Evolutionary conservation across 2,888 invertebrate genomes (phyloP).

Genomic region (Eurois occulta): DNA sequence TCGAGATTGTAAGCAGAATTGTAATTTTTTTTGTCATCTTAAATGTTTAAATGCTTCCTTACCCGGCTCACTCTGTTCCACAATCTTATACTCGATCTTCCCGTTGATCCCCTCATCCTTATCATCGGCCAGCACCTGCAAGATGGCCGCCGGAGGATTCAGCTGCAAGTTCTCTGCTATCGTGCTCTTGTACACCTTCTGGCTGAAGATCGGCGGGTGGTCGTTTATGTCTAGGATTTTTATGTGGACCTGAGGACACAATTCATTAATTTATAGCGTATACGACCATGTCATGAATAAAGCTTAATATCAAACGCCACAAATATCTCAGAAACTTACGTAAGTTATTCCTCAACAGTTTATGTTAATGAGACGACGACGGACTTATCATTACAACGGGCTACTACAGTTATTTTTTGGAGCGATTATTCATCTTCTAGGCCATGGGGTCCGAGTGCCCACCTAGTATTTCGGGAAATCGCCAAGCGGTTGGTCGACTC

Average conservation of each 20-base stretch:
- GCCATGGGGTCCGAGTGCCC: too few relatives aligned
- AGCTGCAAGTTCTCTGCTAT: constrained; percentile 96
- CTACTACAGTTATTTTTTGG: too few relatives aligned
- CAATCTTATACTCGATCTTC: constrained; percentile 94
- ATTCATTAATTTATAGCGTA: not conserved
- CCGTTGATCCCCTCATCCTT: constrained; percentile 95
- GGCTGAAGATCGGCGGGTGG: constrained; percentile 95
- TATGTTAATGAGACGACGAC: not conserved
- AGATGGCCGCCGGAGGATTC: constrained; percentile 95
- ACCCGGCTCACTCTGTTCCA: constrained; percentile 88
- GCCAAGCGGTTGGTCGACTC: too few relatives aligned
- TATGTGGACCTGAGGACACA: constrained; percentile 91
- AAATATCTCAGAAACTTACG: not conserved
- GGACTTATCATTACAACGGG: too few relatives aligned
- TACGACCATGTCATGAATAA: not conserved
- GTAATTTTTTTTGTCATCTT: not conserved
- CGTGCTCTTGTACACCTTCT: constrained; percentile 94
- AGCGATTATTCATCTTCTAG: too few relatives aligned
- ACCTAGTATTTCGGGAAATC: too few relatives aligned
- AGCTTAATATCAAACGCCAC: not conserved
- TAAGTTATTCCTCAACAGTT: not conserved
- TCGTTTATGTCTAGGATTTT: constrained; percentile 96
- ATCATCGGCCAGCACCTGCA: constrained; percentile 95
- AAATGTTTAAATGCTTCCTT: constrained; percentile 7
- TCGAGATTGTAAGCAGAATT: not conserved